A percentile compares a stretch with the other conserved stretches of the same genome.
These are phyloP conservation scores for Agriotes lineatus DNA, from an alignment of 2,888 invertebrate genomes.

Conservation along the genomic window DNA sequence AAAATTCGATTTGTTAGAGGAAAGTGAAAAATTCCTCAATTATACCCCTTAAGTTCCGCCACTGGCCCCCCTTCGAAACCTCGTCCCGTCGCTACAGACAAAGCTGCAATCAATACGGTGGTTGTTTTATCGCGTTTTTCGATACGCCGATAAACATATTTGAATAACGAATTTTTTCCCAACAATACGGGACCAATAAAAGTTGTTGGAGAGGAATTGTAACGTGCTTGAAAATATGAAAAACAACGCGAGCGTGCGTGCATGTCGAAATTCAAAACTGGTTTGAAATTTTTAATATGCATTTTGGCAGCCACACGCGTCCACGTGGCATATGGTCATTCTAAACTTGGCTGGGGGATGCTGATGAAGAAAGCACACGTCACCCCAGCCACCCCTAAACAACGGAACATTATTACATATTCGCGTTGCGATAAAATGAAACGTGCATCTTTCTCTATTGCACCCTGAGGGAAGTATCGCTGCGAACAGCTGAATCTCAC, in stretches of 20 bases:
- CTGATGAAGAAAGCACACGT: conserved; percentile 34
- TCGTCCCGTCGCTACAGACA: too few species aligned
- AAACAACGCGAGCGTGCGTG: background rate
- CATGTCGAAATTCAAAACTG: conserved; percentile 18
- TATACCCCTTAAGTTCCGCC: too few species aligned
- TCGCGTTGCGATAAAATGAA: conserved; percentile 39
- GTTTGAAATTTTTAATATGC: conserved; percentile 33
- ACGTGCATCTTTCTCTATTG: conserved; percentile 36
- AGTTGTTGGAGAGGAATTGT: background rate
- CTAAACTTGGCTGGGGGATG: conserved; percentile 40
- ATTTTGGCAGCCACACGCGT: conserved; percentile 37
- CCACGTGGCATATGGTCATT: conserved; percentile 51
- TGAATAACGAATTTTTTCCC: background rate
- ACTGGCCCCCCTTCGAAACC: too few species aligned
- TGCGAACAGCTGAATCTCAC: conserved; percentile 53
- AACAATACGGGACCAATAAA: background rate
- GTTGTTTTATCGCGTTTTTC: conserved; percentile 2
- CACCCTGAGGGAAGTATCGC: conserved; percentile 25
- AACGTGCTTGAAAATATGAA: background rate
- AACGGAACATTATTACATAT: conserved; percentile 45
- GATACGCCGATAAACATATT: conserved; percentile 10
- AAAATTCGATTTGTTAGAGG: too few species aligned
- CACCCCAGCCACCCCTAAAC: conserved; percentile 43
- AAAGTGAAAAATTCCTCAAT: too few species aligned
- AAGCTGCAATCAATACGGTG: conserved; percentile 7